These are phyloP conservation scores for Rhombomys opimus DNA, from an alignment of 2,113 vertebrate genomes.

Conservation along the genomic window DNA sequence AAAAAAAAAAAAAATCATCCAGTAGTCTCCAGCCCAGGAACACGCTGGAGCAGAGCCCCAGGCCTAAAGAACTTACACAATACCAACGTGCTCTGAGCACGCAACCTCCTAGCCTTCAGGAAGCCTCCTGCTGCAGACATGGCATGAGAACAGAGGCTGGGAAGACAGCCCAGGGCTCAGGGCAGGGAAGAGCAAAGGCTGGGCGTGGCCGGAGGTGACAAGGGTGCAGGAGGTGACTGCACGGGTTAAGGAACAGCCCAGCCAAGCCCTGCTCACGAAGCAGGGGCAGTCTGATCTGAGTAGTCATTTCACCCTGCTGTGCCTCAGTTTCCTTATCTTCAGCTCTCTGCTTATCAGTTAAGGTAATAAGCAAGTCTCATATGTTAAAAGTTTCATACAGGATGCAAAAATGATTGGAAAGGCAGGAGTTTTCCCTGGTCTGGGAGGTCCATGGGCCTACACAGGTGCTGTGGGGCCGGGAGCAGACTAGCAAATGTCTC, in stretches of 20 bases:
- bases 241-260: too few relatives aligned
- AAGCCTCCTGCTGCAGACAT: not conserved
- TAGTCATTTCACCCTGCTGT: not conserved
- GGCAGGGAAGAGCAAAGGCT: not conserved
- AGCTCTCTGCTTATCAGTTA: not conserved
- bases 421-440: not conserved
- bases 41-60: not conserved
- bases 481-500: not conserved
- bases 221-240: rapidly evolving
- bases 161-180: not conserved
- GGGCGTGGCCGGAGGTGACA: rapidly evolving
- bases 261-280: rapidly evolving
- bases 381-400: not conserved
- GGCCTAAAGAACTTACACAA: not conserved
- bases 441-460: not conserved
- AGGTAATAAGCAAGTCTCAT: not conserved
- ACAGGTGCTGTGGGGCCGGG: not conserved
- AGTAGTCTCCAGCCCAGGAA: not conserved
- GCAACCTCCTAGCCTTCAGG: not conserved
- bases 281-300: not conserved
- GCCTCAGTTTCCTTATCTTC: not conserved
- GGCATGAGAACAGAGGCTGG: not conserved
- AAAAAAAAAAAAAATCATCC: not conserved
- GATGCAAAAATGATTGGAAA: not conserved
- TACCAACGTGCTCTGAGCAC: rapidly evolving